A percentile compares a stretch with the other conserved stretches of the same genome.
Evolutionary conservation across 2,797 vertebrate species (phyloP).

Genomic region (Vultur gryphus): DNA sequence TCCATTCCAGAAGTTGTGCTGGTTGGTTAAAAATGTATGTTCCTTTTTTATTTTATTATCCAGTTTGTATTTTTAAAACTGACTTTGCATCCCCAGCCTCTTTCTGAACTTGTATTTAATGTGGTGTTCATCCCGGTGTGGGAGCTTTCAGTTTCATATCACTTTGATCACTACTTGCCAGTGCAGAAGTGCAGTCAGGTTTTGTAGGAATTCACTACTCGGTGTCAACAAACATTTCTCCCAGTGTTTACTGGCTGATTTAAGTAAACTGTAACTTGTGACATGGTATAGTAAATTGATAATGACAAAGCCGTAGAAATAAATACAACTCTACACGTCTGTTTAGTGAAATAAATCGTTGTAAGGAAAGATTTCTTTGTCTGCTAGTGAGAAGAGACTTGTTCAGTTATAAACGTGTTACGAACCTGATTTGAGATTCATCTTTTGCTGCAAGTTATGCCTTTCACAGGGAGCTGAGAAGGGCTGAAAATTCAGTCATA

Average conservation of each 20-base stretch:
- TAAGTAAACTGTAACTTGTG: constrained; percentile 51
- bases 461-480: neutral
- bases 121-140: constrained; percentile 22
- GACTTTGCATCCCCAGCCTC: constrained; percentile 15
- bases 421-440: neutral
- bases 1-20: neutral
- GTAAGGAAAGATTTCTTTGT: constrained; percentile 5
- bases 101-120: constrained; percentile 19
- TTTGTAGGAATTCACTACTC: constrained; percentile 39
- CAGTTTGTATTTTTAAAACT: constrained; percentile 53
- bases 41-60: constrained; percentile 45
- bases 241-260: constrained; percentile 11
- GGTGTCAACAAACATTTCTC: constrained; percentile 37
- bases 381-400: neutral
- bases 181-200: constrained; percentile 37
- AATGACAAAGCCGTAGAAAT: neutral
- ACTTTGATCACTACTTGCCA: constrained; percentile 50
- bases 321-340: neutral
- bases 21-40: constrained; percentile 27
- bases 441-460: neutral
- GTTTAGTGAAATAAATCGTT: constrained; percentile 38
- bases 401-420: neutral
- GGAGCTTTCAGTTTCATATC: constrained; percentile 52
- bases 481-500: neutral
- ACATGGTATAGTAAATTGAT: constrained; percentile 33